phyloP scores from a whole-genome alignment of 2,888 invertebrate genomes.

The Hirtodrosophila trivittata region DNA sequence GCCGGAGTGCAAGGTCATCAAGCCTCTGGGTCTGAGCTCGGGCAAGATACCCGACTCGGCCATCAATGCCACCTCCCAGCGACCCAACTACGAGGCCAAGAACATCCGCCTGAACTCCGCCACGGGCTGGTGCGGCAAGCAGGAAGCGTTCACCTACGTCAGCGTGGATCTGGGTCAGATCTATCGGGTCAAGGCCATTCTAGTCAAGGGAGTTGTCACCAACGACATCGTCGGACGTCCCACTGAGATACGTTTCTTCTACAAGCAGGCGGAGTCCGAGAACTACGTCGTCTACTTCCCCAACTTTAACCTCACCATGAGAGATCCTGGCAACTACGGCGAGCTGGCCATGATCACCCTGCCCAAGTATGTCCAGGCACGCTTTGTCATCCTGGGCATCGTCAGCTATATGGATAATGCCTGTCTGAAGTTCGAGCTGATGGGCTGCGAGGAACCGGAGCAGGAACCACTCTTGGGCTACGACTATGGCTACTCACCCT shows the following conservation, averaged over 20 bases:
- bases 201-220: conserved; percentile 97
- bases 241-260: conserved; percentile 98
- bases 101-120: conserved; percentile 95
- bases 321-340: conserved; percentile 98
- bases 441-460: conserved; percentile 96
- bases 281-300: conserved; percentile 99
- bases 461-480: conserved; percentile 94
- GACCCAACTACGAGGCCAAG: conserved; percentile 95
- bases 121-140: conserved; percentile 98
- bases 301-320: conserved; percentile 96
- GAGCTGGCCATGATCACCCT: conserved; percentile 97
- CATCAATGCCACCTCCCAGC: conserved; percentile 96
- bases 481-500: conserved; percentile 96
- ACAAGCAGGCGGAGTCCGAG: conserved; percentile 96
- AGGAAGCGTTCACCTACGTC: conserved; percentile 97
- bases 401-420: conserved; percentile 98
- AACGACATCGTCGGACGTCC: conserved; percentile 97
- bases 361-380: conserved; percentile 96
- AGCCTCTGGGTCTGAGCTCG: conserved; percentile 94
- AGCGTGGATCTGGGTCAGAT: conserved; percentile 97
- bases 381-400: conserved; percentile 96
- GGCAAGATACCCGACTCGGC: conserved; percentile 97
- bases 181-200: conserved; percentile 95
- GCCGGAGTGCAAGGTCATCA: conserved; percentile 96
- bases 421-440: conserved; percentile 96